Evolutionary conservation across 1,140 invertebrate species (phyloP).

Genomic region (Bombus turneri): DNA sequence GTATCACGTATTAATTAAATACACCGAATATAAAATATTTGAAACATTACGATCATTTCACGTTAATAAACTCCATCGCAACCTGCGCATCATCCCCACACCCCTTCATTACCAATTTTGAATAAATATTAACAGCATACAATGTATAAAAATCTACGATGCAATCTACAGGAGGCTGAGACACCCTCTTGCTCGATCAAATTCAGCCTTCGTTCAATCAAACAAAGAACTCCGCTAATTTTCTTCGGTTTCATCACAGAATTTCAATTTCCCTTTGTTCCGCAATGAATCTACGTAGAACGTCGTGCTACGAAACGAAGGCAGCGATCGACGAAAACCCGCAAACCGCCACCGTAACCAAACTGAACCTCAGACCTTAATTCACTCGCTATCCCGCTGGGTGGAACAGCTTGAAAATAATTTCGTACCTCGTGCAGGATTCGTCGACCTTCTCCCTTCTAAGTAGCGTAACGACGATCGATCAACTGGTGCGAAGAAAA

Average conservation of each 20-base stretch:
- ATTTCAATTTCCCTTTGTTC: conserved; percentile 4
- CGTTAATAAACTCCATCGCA: no score
- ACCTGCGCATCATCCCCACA: no score
- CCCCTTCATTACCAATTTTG: no score
- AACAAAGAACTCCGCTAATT: neutral
- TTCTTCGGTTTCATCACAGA: neutral
- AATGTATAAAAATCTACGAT: neutral
- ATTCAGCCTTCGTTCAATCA: neutral
- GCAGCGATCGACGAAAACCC: conserved; percentile 2
- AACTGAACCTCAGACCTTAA: no score
- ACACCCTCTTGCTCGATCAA: neutral
- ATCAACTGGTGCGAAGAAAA: neutral
- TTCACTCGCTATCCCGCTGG: neutral
- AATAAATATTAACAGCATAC: no score
- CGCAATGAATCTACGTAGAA: neutral
- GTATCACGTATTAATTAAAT: no score
- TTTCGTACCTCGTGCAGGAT: conserved; percentile 19
- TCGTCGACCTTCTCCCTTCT: neutral
- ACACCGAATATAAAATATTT: no score
- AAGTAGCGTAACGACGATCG: neutral
- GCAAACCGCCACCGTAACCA: neutral
- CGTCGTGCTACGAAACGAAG: neutral
- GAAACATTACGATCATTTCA: no score
- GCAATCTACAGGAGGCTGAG: neutral
- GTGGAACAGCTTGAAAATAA: conserved; percentile 11